Evolutionary conservation across 2,888 invertebrate genomes (phyloP).

Genomic region (Orthonevra nobilis): DNA sequence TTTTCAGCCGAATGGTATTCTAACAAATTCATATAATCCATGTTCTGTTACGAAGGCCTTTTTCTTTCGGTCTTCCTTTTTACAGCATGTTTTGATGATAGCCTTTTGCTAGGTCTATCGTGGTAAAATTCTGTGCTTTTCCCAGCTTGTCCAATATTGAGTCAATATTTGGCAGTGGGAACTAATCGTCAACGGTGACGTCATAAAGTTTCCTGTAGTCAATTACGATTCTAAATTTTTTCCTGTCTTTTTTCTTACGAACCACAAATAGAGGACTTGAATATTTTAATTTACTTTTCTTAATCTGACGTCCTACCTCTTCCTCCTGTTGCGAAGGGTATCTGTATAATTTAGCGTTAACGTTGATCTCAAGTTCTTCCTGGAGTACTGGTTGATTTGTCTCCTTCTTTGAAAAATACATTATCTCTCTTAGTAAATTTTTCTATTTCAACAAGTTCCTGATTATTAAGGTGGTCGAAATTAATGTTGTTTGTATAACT

Average conservation of each 20-base stretch:
- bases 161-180: slow-evolving; percentile 18
- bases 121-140: slow-evolving; percentile 10
- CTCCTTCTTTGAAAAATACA: slow-evolving; percentile 21
- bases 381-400: slow-evolving; percentile 7
- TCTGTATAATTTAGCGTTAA: too few species aligned
- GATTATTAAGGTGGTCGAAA: slow-evolving; percentile 3
- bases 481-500: neutral
- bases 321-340: slow-evolving; percentile 14
- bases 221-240: slow-evolving; percentile 35
- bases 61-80: slow-evolving; percentile 66
- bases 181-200: neutral
- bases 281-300: slow-evolving; percentile 56
- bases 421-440: neutral
- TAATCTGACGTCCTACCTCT: slow-evolving; percentile 29
- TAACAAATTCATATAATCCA: too few species aligned
- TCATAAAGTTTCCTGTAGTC: slow-evolving; percentile 14
- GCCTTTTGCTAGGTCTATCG: too few species aligned
- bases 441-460: neutral
- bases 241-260: slow-evolving; percentile 59
- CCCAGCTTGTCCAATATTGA: slow-evolving; percentile 10
- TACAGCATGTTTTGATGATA: slow-evolving; percentile 13
- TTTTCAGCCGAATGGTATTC: slow-evolving; percentile 70
- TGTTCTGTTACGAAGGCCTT: slow-evolving; percentile 73
- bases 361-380: slow-evolving; percentile 1
- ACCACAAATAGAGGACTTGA: too few species aligned